Conservation (phyloP, 1,140 invertebrate species). For the Zaprionus taronus region DNA sequence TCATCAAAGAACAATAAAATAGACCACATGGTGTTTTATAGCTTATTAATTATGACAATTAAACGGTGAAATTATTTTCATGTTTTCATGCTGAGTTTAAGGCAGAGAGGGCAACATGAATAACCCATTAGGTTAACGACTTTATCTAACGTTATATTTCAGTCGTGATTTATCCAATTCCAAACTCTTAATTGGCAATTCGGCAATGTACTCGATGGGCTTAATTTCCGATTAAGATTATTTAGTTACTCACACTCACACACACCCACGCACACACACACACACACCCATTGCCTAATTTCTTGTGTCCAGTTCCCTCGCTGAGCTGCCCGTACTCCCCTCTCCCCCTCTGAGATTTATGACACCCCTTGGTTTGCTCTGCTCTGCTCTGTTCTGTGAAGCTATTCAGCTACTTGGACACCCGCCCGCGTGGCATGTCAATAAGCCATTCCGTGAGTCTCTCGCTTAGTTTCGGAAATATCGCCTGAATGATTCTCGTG, state of each 20-base stretch:
- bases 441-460: constrained; percentile 64
- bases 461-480: constrained; percentile 72
- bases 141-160: constrained; percentile 7
- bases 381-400: not conserved
- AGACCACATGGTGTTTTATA: too few species aligned
- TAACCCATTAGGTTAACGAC: constrained; percentile 31
- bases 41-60: not conserved
- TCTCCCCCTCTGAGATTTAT: constrained; percentile 44
- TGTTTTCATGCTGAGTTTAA: too few species aligned
- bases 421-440: constrained; percentile 61
- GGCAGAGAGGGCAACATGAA: not conserved
- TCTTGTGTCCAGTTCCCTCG: constrained; percentile 16
- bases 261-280: not conserved
- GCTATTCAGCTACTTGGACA: not conserved
- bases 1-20: too few species aligned
- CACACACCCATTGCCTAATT: constrained; percentile 28
- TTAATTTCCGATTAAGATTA: constrained; percentile 50
- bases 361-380: constrained; percentile 32
- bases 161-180: constrained; percentile 27
- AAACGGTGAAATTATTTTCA: not conserved
- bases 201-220: constrained; percentile 46
- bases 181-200: constrained; percentile 37
- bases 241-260: constrained; percentile 18
- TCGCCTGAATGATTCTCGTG: constrained; percentile 74
- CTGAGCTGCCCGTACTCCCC: not conserved